Evolutionary conservation across 2,113 vertebrate genomes (phyloP).

Genomic region (Ascaphus truei): DNA sequence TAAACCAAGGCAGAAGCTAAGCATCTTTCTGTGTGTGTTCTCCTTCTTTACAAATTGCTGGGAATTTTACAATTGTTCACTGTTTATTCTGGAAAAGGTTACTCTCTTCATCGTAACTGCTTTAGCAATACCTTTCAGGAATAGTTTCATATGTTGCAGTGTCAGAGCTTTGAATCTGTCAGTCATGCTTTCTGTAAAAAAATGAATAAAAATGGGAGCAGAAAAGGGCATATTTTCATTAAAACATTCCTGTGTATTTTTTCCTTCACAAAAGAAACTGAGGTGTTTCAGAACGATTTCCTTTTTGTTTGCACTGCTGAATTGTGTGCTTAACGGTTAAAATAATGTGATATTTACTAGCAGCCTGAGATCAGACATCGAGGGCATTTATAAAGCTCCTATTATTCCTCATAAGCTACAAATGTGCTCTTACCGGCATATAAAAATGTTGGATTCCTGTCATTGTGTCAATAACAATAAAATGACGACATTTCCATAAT

Average conservation of each 20-base stretch:
- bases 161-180: background rate
- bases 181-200: background rate
- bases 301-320: too few species aligned
- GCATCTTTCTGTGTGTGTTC: background rate
- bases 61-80: background rate
- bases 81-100: background rate
- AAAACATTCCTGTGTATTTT: slow-evolving; percentile 9
- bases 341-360: too few species aligned
- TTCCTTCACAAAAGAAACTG: background rate
- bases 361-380: too few species aligned
- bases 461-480: too few species aligned
- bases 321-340: too few species aligned
- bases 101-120: background rate
- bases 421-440: too few species aligned
- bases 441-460: too few species aligned
- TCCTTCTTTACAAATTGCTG: slow-evolving; percentile 10
- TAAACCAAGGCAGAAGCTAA: slow-evolving; percentile 12
- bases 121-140: slow-evolving; percentile 21
- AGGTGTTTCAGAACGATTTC: too few species aligned
- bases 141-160: slow-evolving; percentile 17
- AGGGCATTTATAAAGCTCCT: too few species aligned
- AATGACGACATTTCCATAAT: too few species aligned
- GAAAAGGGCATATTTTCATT: slow-evolving; percentile 25
- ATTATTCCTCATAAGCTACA: too few species aligned
- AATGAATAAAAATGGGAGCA: background rate